Evolutionary conservation across 2,888 invertebrate species (phyloP), one percentile per base, ranked within the genome.

Genomic region (Epirrita christyi): DNA sequence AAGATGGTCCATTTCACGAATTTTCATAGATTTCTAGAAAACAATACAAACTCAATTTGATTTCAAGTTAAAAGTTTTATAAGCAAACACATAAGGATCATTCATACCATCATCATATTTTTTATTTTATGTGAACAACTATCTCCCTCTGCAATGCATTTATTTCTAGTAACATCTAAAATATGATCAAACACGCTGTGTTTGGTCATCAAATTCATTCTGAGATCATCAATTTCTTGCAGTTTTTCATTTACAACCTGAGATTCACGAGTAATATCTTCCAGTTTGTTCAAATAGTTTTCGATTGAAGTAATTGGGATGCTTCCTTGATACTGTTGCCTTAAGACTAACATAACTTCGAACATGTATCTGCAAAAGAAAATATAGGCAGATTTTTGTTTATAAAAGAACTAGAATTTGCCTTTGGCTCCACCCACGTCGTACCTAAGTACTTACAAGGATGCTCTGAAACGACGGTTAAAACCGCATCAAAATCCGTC

Each of bases 271-370:
- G 73, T 71, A 32, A 83, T 40, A 51, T 88, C 85, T 78, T 86
- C 82, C 10, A 81, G 60, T 63, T 75, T 80, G 47, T 83, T 82
- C 1, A 86, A 50, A 72, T 85, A 88, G 52, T 80, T 85, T 75
- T 92, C 92, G 11, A 88, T 60, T 0, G 86, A 83, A 29, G 75
- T 69, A 4, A 87, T 57, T 3, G 92, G 92, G 54, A 92, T 37
- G 61, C 82, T 72, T 15, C 92, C 90, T 61, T 89, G 86, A 68
- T 92, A 92, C 66, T 92, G 91, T 53, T 85, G 80, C 48, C 89
- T 76, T 8, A 92, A 66, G 13, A 74, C 71, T 72, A 88, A 84
- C 71, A 92, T 70, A 36, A 88, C 72, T 67, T 88, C 83, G 57
- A 79, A 82, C 68, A 92, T 77, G 53, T 83, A 88, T 63, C 92